Evolutionary conservation across 1,140 invertebrate species (phyloP).

Genomic region (Aphis craccivora): DNA sequence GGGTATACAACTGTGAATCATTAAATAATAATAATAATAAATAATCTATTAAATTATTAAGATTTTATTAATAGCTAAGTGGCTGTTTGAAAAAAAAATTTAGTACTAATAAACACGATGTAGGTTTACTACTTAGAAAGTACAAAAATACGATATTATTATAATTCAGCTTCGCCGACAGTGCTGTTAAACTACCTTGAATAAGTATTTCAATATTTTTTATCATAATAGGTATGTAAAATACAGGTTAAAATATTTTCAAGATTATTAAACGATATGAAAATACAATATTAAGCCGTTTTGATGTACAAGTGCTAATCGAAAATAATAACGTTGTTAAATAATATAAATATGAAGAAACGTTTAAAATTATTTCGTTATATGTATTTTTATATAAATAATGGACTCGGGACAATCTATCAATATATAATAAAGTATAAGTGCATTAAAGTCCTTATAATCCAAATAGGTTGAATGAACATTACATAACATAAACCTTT

Average conservation of each 20-base stretch:
- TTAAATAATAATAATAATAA: slow-evolving; percentile 11
- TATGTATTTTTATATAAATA: neutral
- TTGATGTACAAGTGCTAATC: neutral
- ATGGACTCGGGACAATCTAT: neutral
- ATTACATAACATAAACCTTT: neutral
- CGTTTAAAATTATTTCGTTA: too few relatives aligned
- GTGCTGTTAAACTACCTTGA: neutral
- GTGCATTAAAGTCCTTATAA: neutral
- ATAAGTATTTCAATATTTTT: neutral
- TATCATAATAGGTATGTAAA: neutral
- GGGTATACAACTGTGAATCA: neutral
- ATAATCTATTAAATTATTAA: neutral
- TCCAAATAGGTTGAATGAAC: neutral
- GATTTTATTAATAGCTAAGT: neutral
- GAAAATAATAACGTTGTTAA: neutral
- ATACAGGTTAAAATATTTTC: neutral
- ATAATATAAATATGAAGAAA: neutral
- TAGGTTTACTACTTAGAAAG: slow-evolving; percentile 47
- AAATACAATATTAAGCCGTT: neutral
- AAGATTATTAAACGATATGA: neutral
- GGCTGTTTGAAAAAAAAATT: neutral
- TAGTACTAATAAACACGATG: slow-evolving; percentile 8
- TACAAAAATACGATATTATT: neutral
- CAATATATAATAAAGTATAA: neutral
- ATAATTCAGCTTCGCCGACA: neutral